phyloP scores from a whole-genome alignment of 2,888 invertebrate genomes.

The Agrotis puta region DNA sequence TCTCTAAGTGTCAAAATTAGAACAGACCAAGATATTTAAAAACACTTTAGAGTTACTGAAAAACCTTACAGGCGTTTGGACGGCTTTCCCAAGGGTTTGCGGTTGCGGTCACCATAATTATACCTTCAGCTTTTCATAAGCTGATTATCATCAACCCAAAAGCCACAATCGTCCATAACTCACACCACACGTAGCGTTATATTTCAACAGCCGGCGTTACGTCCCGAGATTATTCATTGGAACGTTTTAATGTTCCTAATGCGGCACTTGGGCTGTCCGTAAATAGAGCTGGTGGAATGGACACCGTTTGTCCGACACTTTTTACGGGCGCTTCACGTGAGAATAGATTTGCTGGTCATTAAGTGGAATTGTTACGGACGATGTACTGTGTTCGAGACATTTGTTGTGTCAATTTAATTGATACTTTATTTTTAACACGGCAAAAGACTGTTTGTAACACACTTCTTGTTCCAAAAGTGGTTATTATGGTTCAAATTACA shows the following conservation, averaged over 20 bases:
- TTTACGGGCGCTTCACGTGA: constrained; percentile 53
- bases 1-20: too few species aligned
- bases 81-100: too few species aligned
- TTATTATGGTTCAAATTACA: too few species aligned
- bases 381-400: constrained; percentile 11
- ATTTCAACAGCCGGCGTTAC: constrained; percentile 69
- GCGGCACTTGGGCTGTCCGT: constrained; percentile 65
- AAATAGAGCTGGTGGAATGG: constrained; percentile 65
- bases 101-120: too few species aligned
- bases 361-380: constrained; percentile 28
- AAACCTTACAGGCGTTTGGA: neutral
- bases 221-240: constrained; percentile 72
- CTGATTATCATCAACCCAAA: neutral
- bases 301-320: constrained; percentile 56
- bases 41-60: neutral
- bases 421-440: neutral
- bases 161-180: neutral
- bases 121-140: neutral
- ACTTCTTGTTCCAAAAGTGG: too few species aligned
- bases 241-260: constrained; percentile 71
- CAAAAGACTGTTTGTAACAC: too few species aligned
- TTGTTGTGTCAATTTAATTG: neutral
- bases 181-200: constrained; percentile 53
- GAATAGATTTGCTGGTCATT: constrained; percentile 50
- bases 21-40: too few species aligned